Base-by-base conservation (phyloP, 2,113 vertebrate genomes). In the Mirza zaza region DNA sequence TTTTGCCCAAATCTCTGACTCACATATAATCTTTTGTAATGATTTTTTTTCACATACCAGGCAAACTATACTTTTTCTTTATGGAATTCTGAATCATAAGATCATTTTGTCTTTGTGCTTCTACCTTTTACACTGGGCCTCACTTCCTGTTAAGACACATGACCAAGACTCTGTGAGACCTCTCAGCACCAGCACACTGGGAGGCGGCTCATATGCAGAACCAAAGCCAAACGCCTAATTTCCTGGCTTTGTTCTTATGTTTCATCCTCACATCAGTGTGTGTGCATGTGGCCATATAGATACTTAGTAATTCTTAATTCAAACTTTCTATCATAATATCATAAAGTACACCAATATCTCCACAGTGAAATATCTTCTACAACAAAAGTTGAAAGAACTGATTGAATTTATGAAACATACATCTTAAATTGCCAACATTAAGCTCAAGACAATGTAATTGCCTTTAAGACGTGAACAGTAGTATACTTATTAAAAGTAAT, bases 201-300 rank as follows among this genome's bases (percentile, higher is more conserved):
- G 93, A 96, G 94, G 90, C 93, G 93, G 96, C 96, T 95, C 70
- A 92, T 97, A 95, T 80, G 94, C 92, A 97, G 67, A 96, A 94
- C 70, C 65, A 85, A 91, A 93, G 95, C 93, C 84, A 85, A 89
- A 82, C 86, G 79, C 55, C 81, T 68, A 14, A 92, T 96, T 97
- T 98, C 98, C 97, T 97, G 97, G 94, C 97, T 98, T 98, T 98
- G 97, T 97, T 91, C 96, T 80, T 90, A 9, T 84, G 85, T 91
- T 77, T n/a, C 87, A 94, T 67, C 68, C 95, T 98, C 88, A 91
- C 52, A 87, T 45, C 10, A 13, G 0, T 25, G 34, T 12, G 9
- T 23, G 6, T 25, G n/a, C 12, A 1, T 34, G 9, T n/a, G 27
- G 32, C 2, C 15, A 23, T 20, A 1, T 5, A n/a, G 0, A 48